Base-by-base conservation (phyloP, 2,888 invertebrate genomes). In the Trichogramma dendrolimi region DNA sequence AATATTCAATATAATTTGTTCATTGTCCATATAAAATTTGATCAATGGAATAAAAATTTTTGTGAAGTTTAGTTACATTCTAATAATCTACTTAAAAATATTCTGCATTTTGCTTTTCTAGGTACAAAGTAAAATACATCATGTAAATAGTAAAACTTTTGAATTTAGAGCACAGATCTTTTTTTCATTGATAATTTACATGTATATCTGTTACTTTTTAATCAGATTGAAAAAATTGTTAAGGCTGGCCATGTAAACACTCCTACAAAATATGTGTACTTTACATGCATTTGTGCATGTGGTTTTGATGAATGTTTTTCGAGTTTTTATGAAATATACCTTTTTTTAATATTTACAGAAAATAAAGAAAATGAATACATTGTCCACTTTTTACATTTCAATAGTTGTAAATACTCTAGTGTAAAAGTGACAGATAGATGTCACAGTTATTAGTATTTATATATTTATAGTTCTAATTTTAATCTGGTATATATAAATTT, bases 211-310 rank as follows among this genome's bases (percentile, higher is more conserved):
- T 66, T 67, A 52, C 39, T 65, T 62, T 59, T 58, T 64, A 68
- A 69, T 71, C 71, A n/a, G 72, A 68, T 73, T 72, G 70, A 76
- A 75, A 76, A 70, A 71, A 77, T 73, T 74, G 72, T 73, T 79
- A 79, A 78, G 78, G 78, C 79, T 79, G 78, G 76, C 77, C 73
- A 76, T 79, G 78, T 79, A 79, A 79, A 79, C 78, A 77, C 79
- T 76, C 78, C 79, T 78, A 79, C 78, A 78, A 79, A 79, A 79
- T 78, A 79, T 79, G 76, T 78, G 74, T 75, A 71, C 77, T 76
- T 78, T 54, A 54, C 49, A 49, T 56, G 49, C 49, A 68, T 70
- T 66, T 71, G 68, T 67, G 62, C 68, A 67, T 69, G 54, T 67
- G 61, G 51, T 55, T 68, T 65, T 69, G 68, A 67, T 67, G 63